Evolutionary conservation across 2,797 vertebrate genomes (phyloP), one percentile per base, ranked within the genome.

Genomic region (Lagorchestes hirsutus): DNA sequence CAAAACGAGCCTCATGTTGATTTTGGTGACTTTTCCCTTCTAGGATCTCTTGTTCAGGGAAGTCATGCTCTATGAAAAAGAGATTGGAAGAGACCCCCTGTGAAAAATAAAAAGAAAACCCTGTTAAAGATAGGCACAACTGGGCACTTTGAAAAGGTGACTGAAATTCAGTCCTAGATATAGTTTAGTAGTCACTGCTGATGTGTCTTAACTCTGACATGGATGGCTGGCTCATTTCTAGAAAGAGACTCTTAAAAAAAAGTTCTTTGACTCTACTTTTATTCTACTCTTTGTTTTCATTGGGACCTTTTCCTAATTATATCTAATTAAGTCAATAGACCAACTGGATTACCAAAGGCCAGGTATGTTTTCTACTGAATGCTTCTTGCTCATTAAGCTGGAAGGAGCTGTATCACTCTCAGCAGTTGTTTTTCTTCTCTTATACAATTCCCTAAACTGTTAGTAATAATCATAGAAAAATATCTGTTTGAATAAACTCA

Each of bases 11-110:
- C 97, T 99, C 99, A 0, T 99, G 99, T 11, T 0, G 96, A 97
- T 99, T 99, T 98, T 99, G 99, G 97, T 99, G 99, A 98, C 99
- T 99, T 98, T 91, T 99, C 34, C 99, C 99, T 97, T 99, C 99
- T 97, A 98, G 98, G 96, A 99, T 99, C 96, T 99, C 98, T 97
- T 99, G 98, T 96, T 99, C 99, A 0, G 50, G 98, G 46, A 99
- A 98, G 92, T 96, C 98, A 97, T 99, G 99, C 96, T 99, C 99
- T 98, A 99, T 97, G 98, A 99, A 99, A 98, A 99, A 99, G 55
- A 99, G 94, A 95, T 99, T 99, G 95, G 99, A 98, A 62, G 98
- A 97, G 8, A 99, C 97, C 0, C 99, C 99, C 99, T 99, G 98
- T 90, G 91, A 57, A 92, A 57, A 98, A 97, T 55, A 96, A 95